A percentile compares a stretch with the other conserved stretches of the same genome.
These are phyloP conservation scores for Phragmatobia fuliginosa DNA, from an alignment of 2,888 invertebrate genomes.

Conservation along the genomic window DNA sequence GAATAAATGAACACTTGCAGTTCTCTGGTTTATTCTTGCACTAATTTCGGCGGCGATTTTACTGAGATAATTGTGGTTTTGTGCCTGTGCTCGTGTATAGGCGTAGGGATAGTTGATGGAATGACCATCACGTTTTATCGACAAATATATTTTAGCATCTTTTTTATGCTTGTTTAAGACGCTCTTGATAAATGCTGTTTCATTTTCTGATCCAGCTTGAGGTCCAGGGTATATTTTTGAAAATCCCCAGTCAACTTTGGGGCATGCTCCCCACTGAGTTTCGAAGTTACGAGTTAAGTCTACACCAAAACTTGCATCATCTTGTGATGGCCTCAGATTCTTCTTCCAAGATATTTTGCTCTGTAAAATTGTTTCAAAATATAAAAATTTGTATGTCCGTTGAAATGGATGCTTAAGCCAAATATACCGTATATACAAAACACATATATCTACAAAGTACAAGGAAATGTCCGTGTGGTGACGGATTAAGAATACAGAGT, in stretches of 20 bases:
- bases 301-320: constrained; percentile 63
- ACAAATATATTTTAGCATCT: constrained; percentile 88
- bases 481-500: too few species aligned
- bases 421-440: too few species aligned
- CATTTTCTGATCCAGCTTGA: constrained; percentile 88
- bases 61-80: constrained; percentile 35
- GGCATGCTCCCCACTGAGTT: constrained; percentile 65
- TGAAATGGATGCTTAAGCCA: not conserved
- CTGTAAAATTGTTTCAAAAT: constrained; percentile 28
- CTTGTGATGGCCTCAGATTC: constrained; percentile 59
- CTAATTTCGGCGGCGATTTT: constrained; percentile 64
- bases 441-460: too few species aligned
- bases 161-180: constrained; percentile 81
- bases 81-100: constrained; percentile 60
- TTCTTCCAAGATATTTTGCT: constrained; percentile 68
- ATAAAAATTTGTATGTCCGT: not conserved
- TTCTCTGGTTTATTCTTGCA: constrained; percentile 69
- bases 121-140: constrained; percentile 90
- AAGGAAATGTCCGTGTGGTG: too few species aligned
- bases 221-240: constrained; percentile 85
- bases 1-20: constrained; percentile 65
- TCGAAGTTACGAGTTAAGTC: constrained; percentile 78
- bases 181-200: constrained; percentile 86
- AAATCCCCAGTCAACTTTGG: constrained; percentile 52
- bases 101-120: constrained; percentile 89